A percentile compares a stretch with the other conserved stretches of the same genome.
phyloP scores from a whole-genome alignment of 1,140 invertebrate species.

The Cardiocondyla obscurior region DNA sequence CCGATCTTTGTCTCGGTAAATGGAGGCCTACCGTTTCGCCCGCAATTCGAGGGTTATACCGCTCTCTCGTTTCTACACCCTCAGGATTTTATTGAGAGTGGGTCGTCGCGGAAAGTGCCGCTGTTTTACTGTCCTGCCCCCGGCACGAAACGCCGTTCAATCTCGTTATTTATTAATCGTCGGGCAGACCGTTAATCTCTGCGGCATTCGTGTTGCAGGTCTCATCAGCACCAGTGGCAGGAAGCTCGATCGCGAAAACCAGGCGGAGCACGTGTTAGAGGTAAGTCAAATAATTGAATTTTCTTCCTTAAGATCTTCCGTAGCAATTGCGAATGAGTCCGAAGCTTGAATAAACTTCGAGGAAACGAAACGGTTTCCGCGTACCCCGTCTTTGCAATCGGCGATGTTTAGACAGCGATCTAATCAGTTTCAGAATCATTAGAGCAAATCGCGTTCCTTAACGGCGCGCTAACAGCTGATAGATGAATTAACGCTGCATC shows the following conservation, averaged over 20 bases:
- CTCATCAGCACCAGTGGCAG: conserved; percentile 92
- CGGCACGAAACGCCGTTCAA: background rate
- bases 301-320: background rate
- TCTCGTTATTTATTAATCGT: conserved; percentile 52
- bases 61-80: background rate
- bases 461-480: conserved; percentile 67
- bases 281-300: conserved; percentile 83
- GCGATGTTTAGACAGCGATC: background rate
- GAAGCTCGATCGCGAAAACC: conserved; percentile 93
- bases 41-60: conserved; percentile 33
- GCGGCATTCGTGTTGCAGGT: conserved; percentile 85
- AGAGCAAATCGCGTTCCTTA: conserved; percentile 69
- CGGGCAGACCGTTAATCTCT: conserved; percentile 26
- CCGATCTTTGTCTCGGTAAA: conserved; percentile 65
- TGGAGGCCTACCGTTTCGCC: conserved; percentile 44
- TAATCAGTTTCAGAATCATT: conserved; percentile 52
- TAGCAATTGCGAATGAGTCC: background rate
- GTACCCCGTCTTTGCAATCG: background rate
- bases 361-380: background rate
- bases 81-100: conserved; percentile 1
- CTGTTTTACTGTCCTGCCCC: conserved; percentile 4
- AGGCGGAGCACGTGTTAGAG: conserved; percentile 93
- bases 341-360: background rate
- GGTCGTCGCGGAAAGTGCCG: background rate
- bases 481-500: conserved; percentile 56